Percentiles rank a stretch among this genome's conserved stretches.
phyloP scores from a whole-genome alignment of 2,797 vertebrate species.

The Galaxias olidus region DNA sequence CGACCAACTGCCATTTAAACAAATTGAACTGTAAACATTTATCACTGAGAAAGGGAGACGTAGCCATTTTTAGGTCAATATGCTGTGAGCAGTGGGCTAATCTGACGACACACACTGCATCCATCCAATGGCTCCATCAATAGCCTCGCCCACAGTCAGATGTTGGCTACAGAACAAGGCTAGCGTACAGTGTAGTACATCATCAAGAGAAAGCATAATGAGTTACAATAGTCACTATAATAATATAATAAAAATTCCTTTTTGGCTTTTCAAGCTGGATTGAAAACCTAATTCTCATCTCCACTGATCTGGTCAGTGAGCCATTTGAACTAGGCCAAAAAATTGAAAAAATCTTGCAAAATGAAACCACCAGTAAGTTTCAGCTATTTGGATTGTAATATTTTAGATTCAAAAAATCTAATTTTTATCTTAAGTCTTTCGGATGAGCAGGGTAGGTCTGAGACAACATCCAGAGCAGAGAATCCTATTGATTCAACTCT shows the following conservation, averaged over 20 bases:
- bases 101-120: neutral
- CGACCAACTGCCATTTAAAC: neutral
- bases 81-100: neutral
- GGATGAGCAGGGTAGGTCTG: conserved; percentile 20
- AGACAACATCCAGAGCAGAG: conserved; percentile 42
- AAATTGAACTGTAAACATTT: conserved; percentile 1
- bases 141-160: neutral
- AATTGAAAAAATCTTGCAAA: neutral
- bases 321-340: neutral
- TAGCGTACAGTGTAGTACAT: neutral
- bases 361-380: neutral
- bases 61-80: conserved; percentile 12
- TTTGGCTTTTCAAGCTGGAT: neutral
- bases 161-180: neutral
- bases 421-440: neutral
- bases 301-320: conserved; percentile 1
- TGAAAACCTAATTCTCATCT: neutral
- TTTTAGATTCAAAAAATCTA: neutral
- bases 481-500: conserved; percentile 39
- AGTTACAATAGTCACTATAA: too few relatives aligned
- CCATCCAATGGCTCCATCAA: neutral
- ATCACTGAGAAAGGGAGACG: neutral
- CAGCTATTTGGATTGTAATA: neutral
- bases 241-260: neutral
- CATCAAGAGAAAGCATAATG: neutral